These are phyloP conservation scores for Drosophila macrospina DNA, from an alignment of 2,888 invertebrate genomes.

Conservation along the genomic window DNA sequence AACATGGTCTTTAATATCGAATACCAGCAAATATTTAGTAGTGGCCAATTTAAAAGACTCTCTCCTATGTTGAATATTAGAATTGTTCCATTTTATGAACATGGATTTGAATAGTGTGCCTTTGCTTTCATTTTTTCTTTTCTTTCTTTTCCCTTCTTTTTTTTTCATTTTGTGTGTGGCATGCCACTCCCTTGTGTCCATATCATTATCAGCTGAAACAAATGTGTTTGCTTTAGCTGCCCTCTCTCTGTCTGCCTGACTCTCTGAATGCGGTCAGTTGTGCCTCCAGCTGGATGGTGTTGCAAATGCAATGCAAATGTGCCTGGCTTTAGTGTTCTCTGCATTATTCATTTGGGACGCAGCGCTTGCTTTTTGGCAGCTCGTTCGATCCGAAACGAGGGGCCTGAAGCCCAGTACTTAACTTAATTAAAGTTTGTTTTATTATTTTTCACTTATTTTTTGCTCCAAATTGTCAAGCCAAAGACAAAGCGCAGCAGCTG, in stretches of 20 bases:
- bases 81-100: no score
- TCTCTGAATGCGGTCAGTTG: constrained; percentile 34
- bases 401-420: constrained; percentile 56
- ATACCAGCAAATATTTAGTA: constrained; percentile 9
- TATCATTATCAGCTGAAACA: constrained; percentile 34
- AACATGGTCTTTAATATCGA: constrained; percentile 19
- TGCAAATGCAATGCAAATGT: constrained; percentile 53
- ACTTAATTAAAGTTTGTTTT: constrained; percentile 67
- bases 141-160: no score
- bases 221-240: constrained; percentile 34
- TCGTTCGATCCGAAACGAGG: constrained; percentile 24
- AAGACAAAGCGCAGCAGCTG: constrained; percentile 56
- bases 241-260: no score
- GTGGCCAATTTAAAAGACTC: no score
- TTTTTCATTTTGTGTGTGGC: no score
- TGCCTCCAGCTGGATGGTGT: constrained; percentile 1
- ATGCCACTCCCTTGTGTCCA: constrained; percentile 12
- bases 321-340: constrained; percentile 34
- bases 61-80: no score
- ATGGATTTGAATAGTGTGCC: background rate
- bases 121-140: background rate
- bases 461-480: constrained; percentile 36
- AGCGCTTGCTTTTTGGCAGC: constrained; percentile 50
- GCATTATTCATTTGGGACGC: constrained; percentile 51
- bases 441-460: constrained; percentile 38